phyloP scores from a whole-genome alignment of 2,888 invertebrate genomes.

The Holacanthella duospinosa region DNA sequence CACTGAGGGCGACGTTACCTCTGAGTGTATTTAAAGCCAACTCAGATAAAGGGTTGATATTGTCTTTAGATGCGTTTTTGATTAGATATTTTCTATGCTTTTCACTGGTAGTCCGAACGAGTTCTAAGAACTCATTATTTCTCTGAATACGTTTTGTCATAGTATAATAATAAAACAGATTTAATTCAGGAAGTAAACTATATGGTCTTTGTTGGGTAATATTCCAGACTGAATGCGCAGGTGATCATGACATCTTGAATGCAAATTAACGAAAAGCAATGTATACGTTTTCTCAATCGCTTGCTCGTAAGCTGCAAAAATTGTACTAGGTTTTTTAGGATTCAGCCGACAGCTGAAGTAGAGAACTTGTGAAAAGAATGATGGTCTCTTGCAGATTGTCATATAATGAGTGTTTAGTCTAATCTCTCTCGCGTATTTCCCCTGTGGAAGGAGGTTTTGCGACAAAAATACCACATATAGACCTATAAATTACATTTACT shows the following conservation, averaged over 20 bases:
- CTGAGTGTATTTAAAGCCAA: not conserved
- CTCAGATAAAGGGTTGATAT: constrained; percentile 1
- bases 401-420: constrained; percentile 10
- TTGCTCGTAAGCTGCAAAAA: constrained; percentile 18
- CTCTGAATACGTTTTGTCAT: not conserved
- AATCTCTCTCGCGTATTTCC: not conserved
- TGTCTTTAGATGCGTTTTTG: not conserved
- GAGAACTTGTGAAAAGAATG: constrained; percentile 7
- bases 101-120: not conserved
- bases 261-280: constrained; percentile 18
- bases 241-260: constrained; percentile 18
- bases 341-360: constrained; percentile 5
- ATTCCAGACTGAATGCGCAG: constrained; percentile 16
- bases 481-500: not conserved
- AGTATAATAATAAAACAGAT: too few species aligned
- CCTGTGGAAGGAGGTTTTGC: constrained; percentile 6
- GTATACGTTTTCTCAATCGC: constrained; percentile 19
- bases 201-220: constrained; percentile 11
- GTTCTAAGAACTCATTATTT: not conserved
- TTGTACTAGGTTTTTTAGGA: constrained; percentile 7
- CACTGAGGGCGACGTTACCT: not conserved
- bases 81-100: not conserved
- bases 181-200: not conserved
- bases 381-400: constrained; percentile 5
- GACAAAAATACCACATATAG: constrained; percentile 3